Base-by-base conservation (phyloP, 2,797 vertebrate species). In the Xiphorhynchus erythropygius region DNA sequence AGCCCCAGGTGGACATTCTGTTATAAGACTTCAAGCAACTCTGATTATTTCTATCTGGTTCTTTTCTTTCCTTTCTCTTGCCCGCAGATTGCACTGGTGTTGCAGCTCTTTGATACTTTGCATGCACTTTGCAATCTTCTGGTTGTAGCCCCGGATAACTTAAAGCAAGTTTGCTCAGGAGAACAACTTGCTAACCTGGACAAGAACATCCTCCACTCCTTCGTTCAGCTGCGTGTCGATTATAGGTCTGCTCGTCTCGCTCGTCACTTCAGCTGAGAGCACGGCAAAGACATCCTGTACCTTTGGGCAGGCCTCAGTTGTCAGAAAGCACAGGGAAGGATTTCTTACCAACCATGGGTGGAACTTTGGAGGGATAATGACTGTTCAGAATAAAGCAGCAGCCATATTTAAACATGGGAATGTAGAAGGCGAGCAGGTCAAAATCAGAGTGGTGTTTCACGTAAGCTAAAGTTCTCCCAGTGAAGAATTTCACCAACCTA, bases 41-140 rank as follows among this genome's bases (percentile, higher is more conserved):
- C 33, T 74, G 25, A 65, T 44, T 49, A 21, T 46, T 68, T 44
- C 32, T 47, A n/a, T 52, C 19, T 85, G 32, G 0, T 42, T 47
- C 23, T 21, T 47, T 7, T 74, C 23, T 88, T 70, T 91, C 39
- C 86, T 94, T 53, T 91, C 64, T 93, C 71, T 91, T 95, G 76
- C 89, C 95, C 17, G 32, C 98, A 99, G 99, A 99, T 99, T 84
- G 98, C 98, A 8, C 97, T 99, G 96, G 99, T 99, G 91, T 98
- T 99, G 96, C 99, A 99, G 94, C 99, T 99, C 94, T 99, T 99
- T 82, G 99, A 99, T 97, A 99, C 99, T 41, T 98, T 99, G 97
- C 99, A 99, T 77, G 99, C 99, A 93, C 99, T 99, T 94, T 99
- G 99, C 97, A 99, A 99, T 98, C 99, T 99, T 89, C 98, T 99